These are phyloP conservation scores for Sebastes vulpes DNA, from an alignment of 2,797 vertebrate species.

Conservation along the genomic window DNA sequence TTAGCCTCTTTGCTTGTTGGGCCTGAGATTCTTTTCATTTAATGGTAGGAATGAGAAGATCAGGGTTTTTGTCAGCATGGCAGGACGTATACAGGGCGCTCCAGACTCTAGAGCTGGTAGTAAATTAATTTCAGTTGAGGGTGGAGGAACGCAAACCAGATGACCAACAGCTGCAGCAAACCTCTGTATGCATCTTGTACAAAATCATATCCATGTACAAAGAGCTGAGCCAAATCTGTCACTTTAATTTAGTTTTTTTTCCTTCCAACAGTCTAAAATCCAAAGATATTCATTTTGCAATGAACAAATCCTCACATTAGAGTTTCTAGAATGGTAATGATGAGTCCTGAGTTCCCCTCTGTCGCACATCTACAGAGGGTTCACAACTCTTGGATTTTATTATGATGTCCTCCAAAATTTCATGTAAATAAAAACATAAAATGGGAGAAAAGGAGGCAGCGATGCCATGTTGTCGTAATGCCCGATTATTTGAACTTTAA, in stretches of 20 bases:
- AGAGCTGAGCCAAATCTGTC: neutral
- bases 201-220: neutral
- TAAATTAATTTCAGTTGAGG: neutral
- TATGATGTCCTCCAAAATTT: neutral
- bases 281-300: neutral
- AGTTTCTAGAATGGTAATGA: neutral
- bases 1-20: neutral
- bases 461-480: neutral
- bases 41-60: slow-evolving; percentile 11
- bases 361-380: too few species aligned
- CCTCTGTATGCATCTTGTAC: neutral
- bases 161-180: neutral
- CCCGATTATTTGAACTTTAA: neutral
- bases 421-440: neutral
- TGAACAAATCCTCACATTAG: neutral
- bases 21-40: slow-evolving; percentile 2
- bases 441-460: neutral
- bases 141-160: neutral
- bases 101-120: neutral
- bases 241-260: neutral
- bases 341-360: too few species aligned
- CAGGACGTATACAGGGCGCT: neutral
- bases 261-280: neutral
- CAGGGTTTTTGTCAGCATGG: neutral
- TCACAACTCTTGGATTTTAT: neutral